phyloP scores from a whole-genome alignment of 2,797 vertebrate genomes.

The Halcyon leucocephala region DNA sequence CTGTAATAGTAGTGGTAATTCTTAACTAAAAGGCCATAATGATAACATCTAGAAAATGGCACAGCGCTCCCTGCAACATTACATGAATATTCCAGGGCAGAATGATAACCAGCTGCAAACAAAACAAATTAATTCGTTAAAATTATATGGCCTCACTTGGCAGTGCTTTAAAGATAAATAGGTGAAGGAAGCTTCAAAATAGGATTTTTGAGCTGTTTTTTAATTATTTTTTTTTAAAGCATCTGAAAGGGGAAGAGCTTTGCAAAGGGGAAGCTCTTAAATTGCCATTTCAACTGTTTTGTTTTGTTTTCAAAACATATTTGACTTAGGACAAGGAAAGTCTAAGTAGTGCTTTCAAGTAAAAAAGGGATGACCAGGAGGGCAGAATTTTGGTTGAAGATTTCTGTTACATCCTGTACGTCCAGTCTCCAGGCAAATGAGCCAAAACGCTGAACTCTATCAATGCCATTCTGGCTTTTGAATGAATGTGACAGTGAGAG shows the following conservation, averaged over 20 bases:
- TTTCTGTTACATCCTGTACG: slow-evolving; percentile 45
- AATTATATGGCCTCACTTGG: neutral
- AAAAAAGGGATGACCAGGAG: neutral
- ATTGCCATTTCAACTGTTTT: slow-evolving; percentile 27
- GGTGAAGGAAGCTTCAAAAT: neutral
- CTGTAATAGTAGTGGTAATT: slow-evolving; percentile 14
- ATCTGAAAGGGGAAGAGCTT: slow-evolving; percentile 7
- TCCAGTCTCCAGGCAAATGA: slow-evolving; percentile 45
- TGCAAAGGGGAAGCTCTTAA: neutral
- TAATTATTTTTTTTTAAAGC: neutral
- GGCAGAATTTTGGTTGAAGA: slow-evolving; percentile 45
- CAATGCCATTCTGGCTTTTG: slow-evolving; percentile 57
- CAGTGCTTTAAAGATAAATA: neutral
- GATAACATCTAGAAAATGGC: slow-evolving; percentile 26
- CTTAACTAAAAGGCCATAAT: slow-evolving; percentile 1
- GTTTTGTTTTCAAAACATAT: slow-evolving; percentile 42
- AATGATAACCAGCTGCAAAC: slow-evolving; percentile 12
- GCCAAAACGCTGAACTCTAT: slow-evolving; percentile 49
- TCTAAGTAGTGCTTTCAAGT: slow-evolving; percentile 20
- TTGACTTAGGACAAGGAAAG: neutral
- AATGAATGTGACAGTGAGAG: slow-evolving; percentile 65
- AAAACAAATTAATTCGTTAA: neutral
- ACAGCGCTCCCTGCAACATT: neutral
- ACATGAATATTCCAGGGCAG: neutral
- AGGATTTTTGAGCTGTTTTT: neutral